phyloP scores from a whole-genome alignment of 2,113 vertebrate species.

The Glaucomys volans region DNA sequence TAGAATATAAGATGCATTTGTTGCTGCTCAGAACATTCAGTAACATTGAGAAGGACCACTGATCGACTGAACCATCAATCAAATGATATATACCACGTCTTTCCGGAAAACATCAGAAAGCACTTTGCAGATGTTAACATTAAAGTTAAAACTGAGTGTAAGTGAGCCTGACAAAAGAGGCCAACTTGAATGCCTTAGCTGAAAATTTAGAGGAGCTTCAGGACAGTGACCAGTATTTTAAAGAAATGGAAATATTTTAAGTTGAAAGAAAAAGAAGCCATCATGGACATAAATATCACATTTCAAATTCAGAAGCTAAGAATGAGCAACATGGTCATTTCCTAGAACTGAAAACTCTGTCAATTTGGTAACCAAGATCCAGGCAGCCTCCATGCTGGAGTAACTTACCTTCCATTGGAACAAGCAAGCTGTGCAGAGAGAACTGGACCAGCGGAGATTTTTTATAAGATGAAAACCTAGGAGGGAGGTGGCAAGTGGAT shows the following conservation, averaged over 20 bases:
- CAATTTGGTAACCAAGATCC: background rate
- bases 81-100: constrained; percentile 50
- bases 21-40: constrained; percentile 56
- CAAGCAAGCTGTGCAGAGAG: background rate
- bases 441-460: background rate
- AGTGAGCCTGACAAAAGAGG: constrained; percentile 22
- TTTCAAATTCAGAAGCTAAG: constrained; percentile 27
- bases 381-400: background rate
- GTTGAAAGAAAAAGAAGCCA: constrained; percentile 37
- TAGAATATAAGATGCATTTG: constrained; percentile 34
- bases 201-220: constrained; percentile 50
- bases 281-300: background rate
- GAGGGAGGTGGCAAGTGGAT: background rate
- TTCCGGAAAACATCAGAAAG: constrained; percentile 53
- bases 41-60: constrained; percentile 52
- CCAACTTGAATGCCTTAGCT: constrained; percentile 26
- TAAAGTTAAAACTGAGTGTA: constrained; percentile 52
- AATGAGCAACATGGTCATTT: background rate
- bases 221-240: background rate
- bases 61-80: constrained; percentile 30
- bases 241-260: constrained; percentile 6
- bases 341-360: constrained; percentile 1
- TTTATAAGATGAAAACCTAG: background rate
- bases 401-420: background rate
- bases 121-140: constrained; percentile 57